Base-by-base conservation (phyloP, 2,888 invertebrate genomes). In the Sacculina carcini region DNA sequence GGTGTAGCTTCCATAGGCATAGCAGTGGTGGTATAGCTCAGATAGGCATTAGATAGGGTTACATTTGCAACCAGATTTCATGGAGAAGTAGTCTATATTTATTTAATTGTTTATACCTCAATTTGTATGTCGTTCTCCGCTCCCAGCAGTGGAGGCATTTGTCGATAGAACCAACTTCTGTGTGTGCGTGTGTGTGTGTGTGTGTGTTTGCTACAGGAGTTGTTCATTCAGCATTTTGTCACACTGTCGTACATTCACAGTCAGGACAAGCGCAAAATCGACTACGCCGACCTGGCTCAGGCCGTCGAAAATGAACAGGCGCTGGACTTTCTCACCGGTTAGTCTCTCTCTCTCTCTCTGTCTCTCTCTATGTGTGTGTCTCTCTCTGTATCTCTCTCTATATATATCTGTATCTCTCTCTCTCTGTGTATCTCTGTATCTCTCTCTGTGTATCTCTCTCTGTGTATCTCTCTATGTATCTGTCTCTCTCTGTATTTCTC, bases 171-270 rank as follows among this genome's bases (percentile, higher is more conserved):
- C 9, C 12, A 26, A 10, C 28, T 24, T 44, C 26, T 19, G 19
- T 44, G 44, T 44, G 44, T 44, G 44, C 28, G 44, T 44, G 44
- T 44, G 44, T 44, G 44, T 44, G 21, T 32, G 31, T n/a, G 7
- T 23, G 34, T 21, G 19, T 39, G 19, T 49, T 26, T 16, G 38
- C 5, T 10, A 7, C 28, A 19, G 34, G 23, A 7, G 24, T 5
- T 5, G 6, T 21, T 21, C 12, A 34, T 48, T 21, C 52, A 39
- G 28, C 46, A 32, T 34, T 44, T 48, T 23, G 39, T 39, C n/a
- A 28, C 29, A 3, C 48, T 39, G 7, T 16, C 31, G n/a, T 52
- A 47, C 19, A 26, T 48, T 14, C 36, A 32, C 16, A 44, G 44
- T 28, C 26, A 44, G 23, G 14, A 44, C 44, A 44, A 44, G 28